Evolutionary conservation across 2,113 vertebrate species (phyloP), one percentile per base, ranked within the genome.

Genomic region (Toxotes jaculatrix): DNA sequence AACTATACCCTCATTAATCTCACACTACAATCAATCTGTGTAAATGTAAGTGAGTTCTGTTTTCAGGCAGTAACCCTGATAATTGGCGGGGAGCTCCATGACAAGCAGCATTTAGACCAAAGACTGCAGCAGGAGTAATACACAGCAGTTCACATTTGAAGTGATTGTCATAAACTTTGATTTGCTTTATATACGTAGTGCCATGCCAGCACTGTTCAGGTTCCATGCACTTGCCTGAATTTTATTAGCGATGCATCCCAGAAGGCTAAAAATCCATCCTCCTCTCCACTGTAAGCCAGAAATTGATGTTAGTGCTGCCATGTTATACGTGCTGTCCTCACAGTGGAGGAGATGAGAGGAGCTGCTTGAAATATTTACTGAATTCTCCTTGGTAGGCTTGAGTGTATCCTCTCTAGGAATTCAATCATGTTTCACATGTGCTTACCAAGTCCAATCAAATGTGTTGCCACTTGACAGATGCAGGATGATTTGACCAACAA

Each of bases 271-370:
- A 91, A 88, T 89, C 86, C 67, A 89, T 89, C 88, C 85, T 89
- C 51, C 77, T 88, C 87, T 89, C 57, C 84, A 79, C 89, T 84
- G 80, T 89, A 87, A 89, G 89, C 76, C 83, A 85, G 86, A 91
- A 89, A 91, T 90, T 86, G 84, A 89, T 92, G 89, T 92, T 92
- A 93, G 87, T 38, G 79, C 89, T 88, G 80, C 83, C 68, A 84
- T 90, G 86, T 91, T 88, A 85, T 86, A 90, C 79, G 83, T 89
- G 82, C 87, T 85, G 77, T 91, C 87, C 81, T 79, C 85, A 83
- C 82, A 84, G 82, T 80, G 81, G 47, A 87, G 77, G 75, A 87
- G 82, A 91, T 81, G 84, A 91, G 83, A 84, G 49, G 63, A 82
- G 79, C 83, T 49, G 74, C 69, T 72, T 85, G 87, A 87, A 88